Evolutionary conservation across 1,140 invertebrate species (phyloP).

Genomic region (Lamellibrachia luymesi): DNA sequence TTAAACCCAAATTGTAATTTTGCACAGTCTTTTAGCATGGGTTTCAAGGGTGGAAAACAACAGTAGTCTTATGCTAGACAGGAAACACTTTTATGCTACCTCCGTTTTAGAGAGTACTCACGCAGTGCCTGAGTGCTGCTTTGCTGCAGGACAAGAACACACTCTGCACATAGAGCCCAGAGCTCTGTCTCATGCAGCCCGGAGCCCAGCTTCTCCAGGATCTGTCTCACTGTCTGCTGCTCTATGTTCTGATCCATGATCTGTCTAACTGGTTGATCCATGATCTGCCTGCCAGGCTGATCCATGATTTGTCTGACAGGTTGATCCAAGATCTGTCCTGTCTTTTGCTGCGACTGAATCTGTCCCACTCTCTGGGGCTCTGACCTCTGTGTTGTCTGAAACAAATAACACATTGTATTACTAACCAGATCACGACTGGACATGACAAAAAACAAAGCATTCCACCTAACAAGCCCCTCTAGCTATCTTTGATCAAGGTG

Average conservation of each 20-base stretch:
- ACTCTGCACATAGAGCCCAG: slow-evolving; percentile 21
- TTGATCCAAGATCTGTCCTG: too few species aligned
- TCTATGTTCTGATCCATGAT: background rate
- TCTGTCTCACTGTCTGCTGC: slow-evolving; percentile 1
- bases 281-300: background rate
- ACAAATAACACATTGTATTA: background rate
- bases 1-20: too few species aligned
- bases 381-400: background rate
- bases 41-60: too few species aligned
- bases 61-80: background rate
- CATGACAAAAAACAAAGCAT: too few species aligned
- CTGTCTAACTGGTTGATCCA: background rate
- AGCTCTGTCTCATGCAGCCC: slow-evolving; percentile 21
- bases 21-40: too few species aligned
- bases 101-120: slow-evolving; percentile 1
- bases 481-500: too few species aligned
- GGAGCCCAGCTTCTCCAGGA: slow-evolving; percentile 13
- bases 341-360: too few species aligned
- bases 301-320: background rate
- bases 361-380: background rate
- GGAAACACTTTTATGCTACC: background rate
- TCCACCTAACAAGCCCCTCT: too few species aligned
- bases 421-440: too few species aligned
- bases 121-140: background rate
- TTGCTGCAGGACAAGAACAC: background rate